phyloP scores from a whole-genome alignment of 1,140 invertebrate species.

The Protaetia brevitarsis region DNA sequence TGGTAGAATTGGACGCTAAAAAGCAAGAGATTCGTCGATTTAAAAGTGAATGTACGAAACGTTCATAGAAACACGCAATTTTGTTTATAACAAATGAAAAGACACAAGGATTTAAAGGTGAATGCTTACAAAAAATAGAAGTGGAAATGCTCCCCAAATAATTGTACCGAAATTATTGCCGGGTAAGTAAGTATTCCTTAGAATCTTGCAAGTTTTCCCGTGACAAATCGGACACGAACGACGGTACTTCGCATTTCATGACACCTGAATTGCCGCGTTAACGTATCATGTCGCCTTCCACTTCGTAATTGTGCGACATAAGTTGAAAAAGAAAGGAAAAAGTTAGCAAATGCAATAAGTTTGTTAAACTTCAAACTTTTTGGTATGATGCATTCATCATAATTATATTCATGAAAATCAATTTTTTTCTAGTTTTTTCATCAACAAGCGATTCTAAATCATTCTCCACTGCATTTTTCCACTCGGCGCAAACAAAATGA shows the following conservation, averaged over 20 bases:
- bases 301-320: slow-evolving; percentile 75
- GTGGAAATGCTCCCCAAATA: not conserved
- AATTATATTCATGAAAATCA: too few relatives aligned
- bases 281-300: slow-evolving; percentile 84
- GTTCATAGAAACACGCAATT: too few relatives aligned
- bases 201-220: slow-evolving; percentile 77
- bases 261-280: slow-evolving; percentile 80
- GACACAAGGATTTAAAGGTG: not conserved
- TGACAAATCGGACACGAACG: slow-evolving; percentile 85
- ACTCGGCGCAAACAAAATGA: too few relatives aligned
- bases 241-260: slow-evolving; percentile 83
- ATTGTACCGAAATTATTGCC: slow-evolving; percentile 46
- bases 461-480: too few relatives aligned
- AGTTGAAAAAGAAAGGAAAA: slow-evolving; percentile 20
- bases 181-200: slow-evolving; percentile 64
- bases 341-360: not conserved
- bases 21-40: slow-evolving; percentile 66
- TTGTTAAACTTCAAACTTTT: too few relatives aligned
- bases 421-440: too few relatives aligned
- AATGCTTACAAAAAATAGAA: not conserved
- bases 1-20: slow-evolving; percentile 85
- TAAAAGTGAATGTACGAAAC: slow-evolving; percentile 31
- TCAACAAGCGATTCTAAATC: too few relatives aligned
- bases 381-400: too few relatives aligned
- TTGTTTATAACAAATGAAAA: too few relatives aligned